Percentiles rank a stretch among this genome's conserved stretches.
phyloP scores from a whole-genome alignment of 2,797 vertebrate genomes.

The Sebastes matsubarae region DNA sequence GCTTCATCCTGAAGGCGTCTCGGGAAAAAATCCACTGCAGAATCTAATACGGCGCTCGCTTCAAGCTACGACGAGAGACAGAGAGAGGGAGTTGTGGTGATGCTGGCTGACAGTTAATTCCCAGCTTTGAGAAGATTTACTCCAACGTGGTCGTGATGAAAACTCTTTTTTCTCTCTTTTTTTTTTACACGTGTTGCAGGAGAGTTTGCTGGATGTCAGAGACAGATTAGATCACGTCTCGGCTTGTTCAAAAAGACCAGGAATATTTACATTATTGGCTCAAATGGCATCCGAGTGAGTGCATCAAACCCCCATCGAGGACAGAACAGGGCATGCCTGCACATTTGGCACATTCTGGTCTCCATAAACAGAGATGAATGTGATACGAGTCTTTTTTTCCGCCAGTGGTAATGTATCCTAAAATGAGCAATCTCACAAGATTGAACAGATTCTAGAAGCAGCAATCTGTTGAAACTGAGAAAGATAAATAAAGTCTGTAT shows the following conservation, averaged over 20 bases:
- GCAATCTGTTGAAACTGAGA: constrained; percentile 30
- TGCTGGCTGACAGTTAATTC: constrained; percentile 66
- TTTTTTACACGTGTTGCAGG: constrained; percentile 41
- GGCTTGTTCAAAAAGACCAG: constrained; percentile 76
- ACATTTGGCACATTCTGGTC: constrained; percentile 59
- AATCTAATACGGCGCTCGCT: constrained; percentile 47
- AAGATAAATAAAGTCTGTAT: constrained; percentile 35
- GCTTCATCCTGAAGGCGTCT: constrained; percentile 49
- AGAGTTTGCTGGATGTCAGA: constrained; percentile 52
- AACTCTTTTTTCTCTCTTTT: constrained; percentile 32
- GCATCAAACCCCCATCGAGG: constrained; percentile 61
- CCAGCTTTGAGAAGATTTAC: constrained; percentile 62
- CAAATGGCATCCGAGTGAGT: constrained; percentile 66
- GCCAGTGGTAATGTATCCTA: constrained; percentile 35
- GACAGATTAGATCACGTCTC: constrained; percentile 77
- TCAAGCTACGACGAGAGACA: constrained; percentile 36
- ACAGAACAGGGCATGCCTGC: constrained; percentile 68
- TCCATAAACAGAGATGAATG: constrained; percentile 52
- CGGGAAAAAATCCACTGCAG: constrained; percentile 45
- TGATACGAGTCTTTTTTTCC: constrained; percentile 18
- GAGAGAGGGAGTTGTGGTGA: constrained; percentile 50
- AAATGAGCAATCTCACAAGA: constrained; percentile 54
- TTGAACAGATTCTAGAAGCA: constrained; percentile 42
- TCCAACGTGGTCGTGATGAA: constrained; percentile 56
- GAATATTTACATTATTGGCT: constrained; percentile 82